Conservation (phyloP, 1,140 invertebrate genomes). For the Hycleus phaleratus region DNA sequence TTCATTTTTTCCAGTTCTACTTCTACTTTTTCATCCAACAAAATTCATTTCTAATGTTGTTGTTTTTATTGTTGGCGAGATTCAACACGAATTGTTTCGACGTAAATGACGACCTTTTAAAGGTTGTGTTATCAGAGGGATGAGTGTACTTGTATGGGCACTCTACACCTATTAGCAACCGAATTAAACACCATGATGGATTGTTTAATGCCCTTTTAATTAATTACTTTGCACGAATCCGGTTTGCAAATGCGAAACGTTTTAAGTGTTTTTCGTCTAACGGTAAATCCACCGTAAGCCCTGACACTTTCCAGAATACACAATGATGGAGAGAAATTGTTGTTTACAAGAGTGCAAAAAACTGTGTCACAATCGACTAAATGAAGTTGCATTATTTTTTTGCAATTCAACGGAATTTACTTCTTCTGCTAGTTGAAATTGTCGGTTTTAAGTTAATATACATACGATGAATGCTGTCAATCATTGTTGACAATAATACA, state of each 20-base stretch:
- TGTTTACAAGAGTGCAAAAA: no score
- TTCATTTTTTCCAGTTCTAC: not conserved
- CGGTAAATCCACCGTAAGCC: conserved; percentile 2
- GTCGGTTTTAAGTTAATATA: no score
- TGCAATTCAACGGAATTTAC: no score
- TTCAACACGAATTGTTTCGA: not conserved
- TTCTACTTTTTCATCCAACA: not conserved
- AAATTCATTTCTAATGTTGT: not conserved
- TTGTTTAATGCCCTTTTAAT: conserved; percentile 30
- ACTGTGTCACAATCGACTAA: no score
- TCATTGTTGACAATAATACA: no score
- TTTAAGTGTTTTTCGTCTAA: conserved; percentile 6
- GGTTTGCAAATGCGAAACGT: conserved; percentile 10
- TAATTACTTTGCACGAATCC: conserved; percentile 19
- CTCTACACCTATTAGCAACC: conserved; percentile 18
- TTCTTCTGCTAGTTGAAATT: no score
- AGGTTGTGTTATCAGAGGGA: conserved; percentile 10
- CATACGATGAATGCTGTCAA: no score
- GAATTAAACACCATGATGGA: conserved; percentile 27
- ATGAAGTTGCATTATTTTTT: no score
- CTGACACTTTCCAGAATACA: no score
- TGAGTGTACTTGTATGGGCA: conserved; percentile 16
- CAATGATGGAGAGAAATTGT: no score
- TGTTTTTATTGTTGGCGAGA: not conserved
- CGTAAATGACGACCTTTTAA: conserved; percentile 1